phyloP scores from a whole-genome alignment of 2,888 invertebrate species.

The Eilema depressum region DNA sequence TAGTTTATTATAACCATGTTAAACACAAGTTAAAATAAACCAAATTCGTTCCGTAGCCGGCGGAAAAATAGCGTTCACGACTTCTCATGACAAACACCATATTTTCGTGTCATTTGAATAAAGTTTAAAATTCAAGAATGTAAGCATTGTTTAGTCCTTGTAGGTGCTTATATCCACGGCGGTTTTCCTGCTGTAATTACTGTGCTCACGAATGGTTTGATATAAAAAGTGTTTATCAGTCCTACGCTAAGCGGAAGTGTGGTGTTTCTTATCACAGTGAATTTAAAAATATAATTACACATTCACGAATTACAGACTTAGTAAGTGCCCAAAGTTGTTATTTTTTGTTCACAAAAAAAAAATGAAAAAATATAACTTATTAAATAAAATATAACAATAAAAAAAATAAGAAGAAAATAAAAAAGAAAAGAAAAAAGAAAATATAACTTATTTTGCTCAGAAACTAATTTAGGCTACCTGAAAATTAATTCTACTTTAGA shows the following conservation, averaged over 20 bases:
- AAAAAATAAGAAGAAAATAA: too few species aligned
- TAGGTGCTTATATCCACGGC: conserved; percentile 25
- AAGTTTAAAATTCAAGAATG: conserved; percentile 48
- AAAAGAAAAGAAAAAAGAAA: too few species aligned
- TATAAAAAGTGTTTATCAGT: conserved; percentile 18
- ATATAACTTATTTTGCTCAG: too few species aligned
- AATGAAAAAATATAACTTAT: too few species aligned
- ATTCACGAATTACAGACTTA: neutral
- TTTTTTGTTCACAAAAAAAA: too few species aligned
- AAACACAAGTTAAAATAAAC: conserved; percentile 31
- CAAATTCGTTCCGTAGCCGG: conserved; percentile 35
- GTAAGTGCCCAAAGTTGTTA: neutral
- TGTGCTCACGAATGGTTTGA: conserved; percentile 28
- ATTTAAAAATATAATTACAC: conserved; percentile 1
- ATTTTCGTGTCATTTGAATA: conserved; percentile 45
- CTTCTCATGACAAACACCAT: conserved; percentile 38
- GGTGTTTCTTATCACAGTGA: conserved; percentile 4
- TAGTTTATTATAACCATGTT: conserved; percentile 1
- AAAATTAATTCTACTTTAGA: neutral
- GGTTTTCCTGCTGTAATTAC: conserved; percentile 36
- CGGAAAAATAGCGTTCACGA: conserved; percentile 39
- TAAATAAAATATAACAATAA: too few species aligned
- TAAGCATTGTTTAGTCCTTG: conserved; percentile 25
- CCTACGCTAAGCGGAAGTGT: neutral
- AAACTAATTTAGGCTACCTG: neutral